Conservation (phyloP, 2,888 invertebrate species). For the Drosophila leonis region DNA sequence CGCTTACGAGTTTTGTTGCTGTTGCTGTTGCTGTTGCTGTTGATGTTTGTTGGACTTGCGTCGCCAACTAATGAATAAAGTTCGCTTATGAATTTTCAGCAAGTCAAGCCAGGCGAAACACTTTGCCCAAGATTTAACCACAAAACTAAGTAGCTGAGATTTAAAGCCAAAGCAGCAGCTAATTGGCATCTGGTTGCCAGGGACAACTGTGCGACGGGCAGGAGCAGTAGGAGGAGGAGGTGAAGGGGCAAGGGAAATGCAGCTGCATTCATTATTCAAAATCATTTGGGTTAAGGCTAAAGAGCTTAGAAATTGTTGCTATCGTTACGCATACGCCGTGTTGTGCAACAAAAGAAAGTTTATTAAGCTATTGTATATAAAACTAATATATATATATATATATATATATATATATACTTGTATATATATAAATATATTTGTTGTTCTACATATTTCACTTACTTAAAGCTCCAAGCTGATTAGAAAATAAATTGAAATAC, state of each 20-base stretch:
- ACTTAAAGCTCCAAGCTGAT: neutral
- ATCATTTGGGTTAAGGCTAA: constrained; percentile 11
- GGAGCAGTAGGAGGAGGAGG: too few relatives aligned
- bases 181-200: constrained; percentile 40
- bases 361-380: neutral
- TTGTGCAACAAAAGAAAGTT: constrained; percentile 2
- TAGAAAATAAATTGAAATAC: constrained; percentile 7
- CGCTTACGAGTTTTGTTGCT: constrained; percentile 55
- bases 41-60: constrained; percentile 29
- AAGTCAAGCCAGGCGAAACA: constrained; percentile 13
- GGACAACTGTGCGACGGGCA: constrained; percentile 7
- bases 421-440: neutral
- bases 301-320: constrained; percentile 16
- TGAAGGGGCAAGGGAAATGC: neutral
- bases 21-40: constrained; percentile 14
- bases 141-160: constrained; percentile 36
- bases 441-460: neutral
- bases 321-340: constrained; percentile 41
- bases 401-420: neutral
- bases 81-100: constrained; percentile 66
- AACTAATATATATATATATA: neutral
- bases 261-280: constrained; percentile 23
- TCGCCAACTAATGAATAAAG: constrained; percentile 72
- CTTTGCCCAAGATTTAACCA: constrained; percentile 26
- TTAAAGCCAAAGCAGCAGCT: constrained; percentile 32